phyloP scores from a whole-genome alignment of 2,888 invertebrate species.

The Dolomedes plantarius region DNA sequence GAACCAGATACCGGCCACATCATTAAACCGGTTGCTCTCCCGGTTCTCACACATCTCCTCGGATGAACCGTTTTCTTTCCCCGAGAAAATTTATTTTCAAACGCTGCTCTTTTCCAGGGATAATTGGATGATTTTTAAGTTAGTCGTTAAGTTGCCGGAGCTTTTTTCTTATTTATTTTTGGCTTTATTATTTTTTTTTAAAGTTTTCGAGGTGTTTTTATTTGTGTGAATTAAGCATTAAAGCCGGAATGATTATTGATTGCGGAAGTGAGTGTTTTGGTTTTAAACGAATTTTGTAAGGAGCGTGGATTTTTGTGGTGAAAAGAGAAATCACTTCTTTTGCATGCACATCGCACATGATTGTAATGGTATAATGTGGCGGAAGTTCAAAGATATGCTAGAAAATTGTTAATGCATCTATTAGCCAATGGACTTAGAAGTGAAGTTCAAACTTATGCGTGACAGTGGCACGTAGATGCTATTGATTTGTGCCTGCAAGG shows the following conservation, averaged over 20 bases:
- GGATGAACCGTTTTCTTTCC: neutral
- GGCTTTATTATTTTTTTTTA: neutral
- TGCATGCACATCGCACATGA: no score
- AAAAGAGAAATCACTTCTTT: no score
- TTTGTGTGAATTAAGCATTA: slow-evolving; percentile 19
- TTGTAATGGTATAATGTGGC: no score
- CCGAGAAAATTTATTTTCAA: slow-evolving; percentile 65
- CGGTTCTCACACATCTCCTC: slow-evolving; percentile 25
- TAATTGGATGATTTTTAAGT: slow-evolving; percentile 64
- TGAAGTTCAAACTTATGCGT: no score
- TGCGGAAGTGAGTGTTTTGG: neutral
- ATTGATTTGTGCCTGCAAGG: no score
- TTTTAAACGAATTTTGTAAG: neutral
- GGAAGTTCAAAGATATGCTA: no score
- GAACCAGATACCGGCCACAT: slow-evolving; percentile 63
- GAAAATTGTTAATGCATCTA: no score
- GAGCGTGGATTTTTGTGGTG: no score
- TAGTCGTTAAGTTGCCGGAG: slow-evolving; percentile 18
- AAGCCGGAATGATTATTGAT: slow-evolving; percentile 4
- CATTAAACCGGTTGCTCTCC: slow-evolving; percentile 43
- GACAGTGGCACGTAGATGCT: no score
- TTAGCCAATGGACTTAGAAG: no score
- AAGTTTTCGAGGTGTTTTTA: slow-evolving; percentile 12
- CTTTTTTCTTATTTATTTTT: neutral
- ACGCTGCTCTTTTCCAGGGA: slow-evolving; percentile 30